phyloP scores from a whole-genome alignment of 2,113 vertebrate genomes.

The Tursiops truncatus region DNA sequence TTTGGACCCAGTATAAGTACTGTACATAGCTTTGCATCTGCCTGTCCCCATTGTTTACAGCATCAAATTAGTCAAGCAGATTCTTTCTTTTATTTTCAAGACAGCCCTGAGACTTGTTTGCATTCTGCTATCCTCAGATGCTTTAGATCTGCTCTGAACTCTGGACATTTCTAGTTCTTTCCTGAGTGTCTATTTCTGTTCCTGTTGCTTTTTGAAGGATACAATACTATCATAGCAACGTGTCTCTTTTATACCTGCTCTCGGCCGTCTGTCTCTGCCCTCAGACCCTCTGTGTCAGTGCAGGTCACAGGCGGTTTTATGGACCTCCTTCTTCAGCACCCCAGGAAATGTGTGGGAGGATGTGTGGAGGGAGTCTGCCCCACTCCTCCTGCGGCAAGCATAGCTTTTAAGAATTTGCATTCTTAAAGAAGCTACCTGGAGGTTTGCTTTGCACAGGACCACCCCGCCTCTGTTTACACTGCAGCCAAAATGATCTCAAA shows the following conservation, averaged over 20 bases:
- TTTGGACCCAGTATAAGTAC: background rate
- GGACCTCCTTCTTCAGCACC: background rate
- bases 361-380: background rate
- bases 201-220: background rate
- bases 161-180: background rate
- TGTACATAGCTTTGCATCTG: background rate
- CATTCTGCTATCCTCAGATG: background rate
- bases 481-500: background rate
- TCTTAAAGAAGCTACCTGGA: background rate
- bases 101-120: background rate
- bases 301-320: background rate
- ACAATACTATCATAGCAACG: background rate
- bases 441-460: background rate
- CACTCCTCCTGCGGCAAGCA: rapidly evolving
- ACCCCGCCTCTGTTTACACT: background rate
- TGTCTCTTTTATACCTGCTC: background rate
- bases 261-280: background rate
- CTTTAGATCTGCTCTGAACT: background rate
- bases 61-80: background rate
- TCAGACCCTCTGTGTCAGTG: background rate
- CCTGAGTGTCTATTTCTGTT: background rate
- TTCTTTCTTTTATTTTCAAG: slow-evolving; percentile 4
- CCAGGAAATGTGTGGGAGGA: background rate
- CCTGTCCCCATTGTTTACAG: background rate
- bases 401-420: background rate